Conservation (phyloP, 2,888 invertebrate genomes). For the Philereme vetulata region DNA sequence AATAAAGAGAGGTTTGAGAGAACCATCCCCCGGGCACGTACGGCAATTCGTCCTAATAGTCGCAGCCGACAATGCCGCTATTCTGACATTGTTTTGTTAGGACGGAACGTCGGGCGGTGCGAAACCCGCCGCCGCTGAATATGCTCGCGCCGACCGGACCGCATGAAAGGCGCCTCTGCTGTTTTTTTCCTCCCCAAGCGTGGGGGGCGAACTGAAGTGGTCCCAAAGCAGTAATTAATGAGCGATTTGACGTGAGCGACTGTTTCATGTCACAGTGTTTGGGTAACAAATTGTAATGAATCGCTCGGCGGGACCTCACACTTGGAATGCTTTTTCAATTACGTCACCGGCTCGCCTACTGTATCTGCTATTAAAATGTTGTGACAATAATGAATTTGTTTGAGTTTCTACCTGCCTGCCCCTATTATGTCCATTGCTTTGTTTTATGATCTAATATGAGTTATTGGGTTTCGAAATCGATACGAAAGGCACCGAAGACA, state of each 20-base stretch:
- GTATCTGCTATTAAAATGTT: slow-evolving; percentile 21
- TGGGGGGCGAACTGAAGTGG: slow-evolving; percentile 76
- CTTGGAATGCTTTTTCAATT: slow-evolving; percentile 66
- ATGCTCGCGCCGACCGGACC: slow-evolving; percentile 28
- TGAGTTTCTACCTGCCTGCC: slow-evolving; percentile 14
- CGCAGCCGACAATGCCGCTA: slow-evolving; percentile 67
- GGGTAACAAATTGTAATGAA: slow-evolving; percentile 78
- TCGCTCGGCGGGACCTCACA: slow-evolving; percentile 74
- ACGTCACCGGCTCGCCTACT: slow-evolving; percentile 55
- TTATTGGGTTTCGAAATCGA: slow-evolving; percentile 37
- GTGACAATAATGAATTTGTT: slow-evolving; percentile 24
- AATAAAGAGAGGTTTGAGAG: slow-evolving; percentile 65
- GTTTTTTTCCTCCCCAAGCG: slow-evolving; percentile 59
- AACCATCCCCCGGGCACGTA: slow-evolving; percentile 67
- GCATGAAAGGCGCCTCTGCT: slow-evolving; percentile 55
- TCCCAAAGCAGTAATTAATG: slow-evolving; percentile 73
- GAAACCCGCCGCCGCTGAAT: slow-evolving; percentile 59
- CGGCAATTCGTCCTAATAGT: slow-evolving; percentile 77
- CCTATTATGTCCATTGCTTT: slow-evolving; percentile 12
- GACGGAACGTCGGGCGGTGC: slow-evolving; percentile 65
- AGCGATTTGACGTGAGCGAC: slow-evolving; percentile 67
- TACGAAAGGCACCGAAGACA: slow-evolving; percentile 55
- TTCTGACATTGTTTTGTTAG: slow-evolving; percentile 75
- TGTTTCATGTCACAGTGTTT: slow-evolving; percentile 76
- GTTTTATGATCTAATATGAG: slow-evolving; percentile 20